Conservation (phyloP, 2,888 invertebrate species). For the Oligia strigilis region DNA sequence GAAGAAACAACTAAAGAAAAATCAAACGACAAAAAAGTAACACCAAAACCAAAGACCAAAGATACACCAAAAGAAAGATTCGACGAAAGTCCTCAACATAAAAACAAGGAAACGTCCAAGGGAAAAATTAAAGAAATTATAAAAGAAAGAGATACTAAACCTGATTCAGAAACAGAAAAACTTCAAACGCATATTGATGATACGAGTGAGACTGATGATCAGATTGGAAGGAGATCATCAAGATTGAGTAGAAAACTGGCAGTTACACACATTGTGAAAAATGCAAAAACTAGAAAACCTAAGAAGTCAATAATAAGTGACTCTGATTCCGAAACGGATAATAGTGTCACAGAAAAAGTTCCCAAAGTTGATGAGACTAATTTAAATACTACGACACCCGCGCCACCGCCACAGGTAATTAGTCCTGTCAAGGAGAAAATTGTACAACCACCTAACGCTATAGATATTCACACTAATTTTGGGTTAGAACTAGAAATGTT, state of each 20-base stretch:
- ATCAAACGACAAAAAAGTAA: constrained; percentile 38
- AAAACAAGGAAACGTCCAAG: constrained; percentile 34
- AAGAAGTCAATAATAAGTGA: constrained; percentile 75
- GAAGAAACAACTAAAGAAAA: constrained; percentile 28
- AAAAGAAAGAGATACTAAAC: constrained; percentile 42
- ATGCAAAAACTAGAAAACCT: constrained; percentile 61
- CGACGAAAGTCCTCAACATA: constrained; percentile 39
- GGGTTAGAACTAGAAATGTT: constrained; percentile 82
- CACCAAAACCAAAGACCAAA: constrained; percentile 41
- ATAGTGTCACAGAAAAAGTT: constrained; percentile 31
- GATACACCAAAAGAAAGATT: constrained; percentile 38
- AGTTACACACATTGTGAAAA: constrained; percentile 50
- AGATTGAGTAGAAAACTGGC: constrained; percentile 72
- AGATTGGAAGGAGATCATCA: constrained; percentile 70
- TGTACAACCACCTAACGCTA: constrained; percentile 30
- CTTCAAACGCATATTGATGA: constrained; percentile 1
- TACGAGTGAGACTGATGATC: constrained; percentile 35
- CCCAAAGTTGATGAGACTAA: background rate
- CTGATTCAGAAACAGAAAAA: constrained; percentile 31
- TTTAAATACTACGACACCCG: background rate
- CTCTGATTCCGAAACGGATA: constrained; percentile 77
- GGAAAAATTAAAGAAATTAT: constrained; percentile 44
- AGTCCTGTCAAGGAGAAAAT: constrained; percentile 46
- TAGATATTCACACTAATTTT: constrained; percentile 69
- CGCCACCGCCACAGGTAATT: background rate